Base-by-base conservation (phyloP, 1,140 invertebrate genomes). In the Zaprionus taronus region DNA sequence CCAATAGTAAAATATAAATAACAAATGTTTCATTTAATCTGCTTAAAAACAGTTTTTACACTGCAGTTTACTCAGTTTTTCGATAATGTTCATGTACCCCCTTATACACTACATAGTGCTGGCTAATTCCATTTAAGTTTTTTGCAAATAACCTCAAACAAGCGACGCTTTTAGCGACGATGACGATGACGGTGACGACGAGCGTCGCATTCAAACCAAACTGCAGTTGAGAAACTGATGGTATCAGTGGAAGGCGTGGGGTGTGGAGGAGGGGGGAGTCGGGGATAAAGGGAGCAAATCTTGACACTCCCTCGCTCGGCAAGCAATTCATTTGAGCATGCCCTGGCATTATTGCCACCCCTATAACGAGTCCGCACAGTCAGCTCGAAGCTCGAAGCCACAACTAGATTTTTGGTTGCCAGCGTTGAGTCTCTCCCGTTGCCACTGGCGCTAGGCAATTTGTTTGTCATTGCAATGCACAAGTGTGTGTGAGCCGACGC, bases 361-460 rank as follows among this genome's bases (percentile, higher is more conserved):
- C 31, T 24, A 28, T 41, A 66, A 66, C 64, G 53, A 66, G 68
- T 38, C 51, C 66, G 66, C 57, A 67, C 44, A 63, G 62, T 58
- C 61, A 65, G 76, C 68, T 67, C 49, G 41, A 58, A 65, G 72
- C 68, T 67, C 53, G 41, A 58, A 80, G 79, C 83, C 83, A 61
- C 83, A 87, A 87, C 83, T 87, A 87, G 83, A 83, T 87, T 87
- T 87, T 87, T 83, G 83, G 84, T 78, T 83, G 77, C 73, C 53
- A 72, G 60, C 61, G 76, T 38, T 44, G 41, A 9, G 31, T 34
- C 9, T n/a, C 41, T 44, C 60, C 28, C 53, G 63, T 71, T 76
- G 49, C 70, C 71, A 17, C 63, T 65, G 70, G 75, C 75, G 62
- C 70, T 83, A 80, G 83, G 83, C 83, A 87, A 87, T 87, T 87